Percentiles rank a stretch among this genome's conserved stretches.
phyloP scores from a whole-genome alignment of 2,797 vertebrate genomes.

The Catharus ustulatus region DNA sequence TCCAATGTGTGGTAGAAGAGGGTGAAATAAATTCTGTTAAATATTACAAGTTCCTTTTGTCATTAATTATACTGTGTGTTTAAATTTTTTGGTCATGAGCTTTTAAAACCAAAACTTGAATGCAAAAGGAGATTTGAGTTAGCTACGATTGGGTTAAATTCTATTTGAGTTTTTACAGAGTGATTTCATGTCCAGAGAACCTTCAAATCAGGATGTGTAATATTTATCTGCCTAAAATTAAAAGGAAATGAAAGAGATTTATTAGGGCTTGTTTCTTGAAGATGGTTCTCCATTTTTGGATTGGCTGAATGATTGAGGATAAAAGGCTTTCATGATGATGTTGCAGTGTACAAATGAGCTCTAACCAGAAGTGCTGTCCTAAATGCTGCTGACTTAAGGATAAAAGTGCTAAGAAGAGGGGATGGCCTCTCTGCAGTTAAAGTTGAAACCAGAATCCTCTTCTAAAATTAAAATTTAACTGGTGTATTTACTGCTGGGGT shows the following conservation, averaged over 20 bases:
- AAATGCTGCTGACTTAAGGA: slow-evolving; percentile 60
- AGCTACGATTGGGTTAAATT: slow-evolving; percentile 43
- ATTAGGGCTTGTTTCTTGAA: slow-evolving; percentile 65
- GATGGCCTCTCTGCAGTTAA: background rate
- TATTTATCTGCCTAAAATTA: slow-evolving; percentile 67
- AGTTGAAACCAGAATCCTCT: background rate
- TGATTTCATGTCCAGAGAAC: slow-evolving; percentile 41
- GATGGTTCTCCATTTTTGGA: slow-evolving; percentile 23
- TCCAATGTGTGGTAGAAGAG: background rate
- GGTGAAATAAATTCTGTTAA: background rate
- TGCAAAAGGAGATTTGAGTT: background rate
- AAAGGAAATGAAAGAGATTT: slow-evolving; percentile 68
- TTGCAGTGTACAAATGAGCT: slow-evolving; percentile 49
- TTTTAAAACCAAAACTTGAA: background rate
- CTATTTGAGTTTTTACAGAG: background rate
- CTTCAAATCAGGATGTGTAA: slow-evolving; percentile 37
- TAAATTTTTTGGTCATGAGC: background rate
- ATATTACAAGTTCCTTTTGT: background rate
- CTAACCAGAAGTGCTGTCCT: slow-evolving; percentile 52
- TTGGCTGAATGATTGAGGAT: slow-evolving; percentile 49
- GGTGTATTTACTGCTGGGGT: background rate
- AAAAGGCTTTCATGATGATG: slow-evolving; percentile 51
- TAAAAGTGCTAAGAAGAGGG: background rate
- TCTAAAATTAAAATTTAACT: background rate
- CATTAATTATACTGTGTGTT: background rate